phyloP scores from a whole-genome alignment of 2,888 invertebrate species.

The Cinara cedri region DNA sequence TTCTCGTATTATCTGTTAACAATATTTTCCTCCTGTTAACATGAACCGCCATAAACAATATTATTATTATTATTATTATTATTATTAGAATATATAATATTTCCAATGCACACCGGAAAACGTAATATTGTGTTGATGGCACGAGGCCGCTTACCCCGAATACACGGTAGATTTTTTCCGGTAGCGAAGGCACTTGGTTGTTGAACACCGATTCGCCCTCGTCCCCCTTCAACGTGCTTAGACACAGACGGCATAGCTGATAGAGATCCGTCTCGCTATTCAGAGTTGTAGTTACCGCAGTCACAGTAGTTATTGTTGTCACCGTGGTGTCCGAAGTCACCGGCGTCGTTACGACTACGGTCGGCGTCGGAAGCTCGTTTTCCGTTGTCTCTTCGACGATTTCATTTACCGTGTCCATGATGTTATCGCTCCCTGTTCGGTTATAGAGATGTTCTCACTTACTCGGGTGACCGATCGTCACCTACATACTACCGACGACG shows the following conservation, averaged over 20 bases:
- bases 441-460: background rate
- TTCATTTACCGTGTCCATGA: background rate
- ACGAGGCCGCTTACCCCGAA: slow-evolving; percentile 43
- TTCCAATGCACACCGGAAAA: no score
- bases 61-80: background rate
- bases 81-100: background rate
- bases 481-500: slow-evolving; percentile 4
- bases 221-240: slow-evolving; percentile 39
- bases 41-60: slow-evolving; percentile 50
- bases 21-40: slow-evolving; percentile 53
- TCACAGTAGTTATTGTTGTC: background rate
- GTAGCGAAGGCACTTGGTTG: slow-evolving; percentile 52
- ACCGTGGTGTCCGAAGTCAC: background rate
- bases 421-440: background rate
- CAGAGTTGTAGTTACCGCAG: background rate
- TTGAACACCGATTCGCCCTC: slow-evolving; percentile 54
- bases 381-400: background rate
- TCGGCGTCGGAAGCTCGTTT: background rate
- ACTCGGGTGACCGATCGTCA: background rate
- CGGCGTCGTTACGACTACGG: background rate
- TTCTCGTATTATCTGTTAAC: slow-evolving; percentile 54
- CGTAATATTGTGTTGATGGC: no score
- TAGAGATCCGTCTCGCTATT: slow-evolving; percentile 37
- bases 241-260: slow-evolving; percentile 50
- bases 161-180: slow-evolving; percentile 52